Evolutionary conservation across 2,888 invertebrate species (phyloP).

Genomic region (Alcis repandata): DNA sequence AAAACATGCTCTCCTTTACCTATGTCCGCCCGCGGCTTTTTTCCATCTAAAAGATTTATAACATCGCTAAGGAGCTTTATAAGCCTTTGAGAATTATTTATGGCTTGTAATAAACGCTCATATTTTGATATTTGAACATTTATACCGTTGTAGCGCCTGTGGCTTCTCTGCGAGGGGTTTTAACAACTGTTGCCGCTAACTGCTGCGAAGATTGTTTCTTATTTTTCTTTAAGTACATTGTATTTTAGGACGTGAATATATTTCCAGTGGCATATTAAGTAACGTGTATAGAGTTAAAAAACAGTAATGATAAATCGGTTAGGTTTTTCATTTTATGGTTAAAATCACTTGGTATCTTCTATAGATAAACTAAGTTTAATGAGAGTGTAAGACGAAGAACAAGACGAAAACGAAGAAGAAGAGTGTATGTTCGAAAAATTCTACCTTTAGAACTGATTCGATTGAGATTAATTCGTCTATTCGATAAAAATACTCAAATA

Average conservation of each 20-base stretch:
- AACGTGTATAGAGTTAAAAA: no score
- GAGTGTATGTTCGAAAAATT: no score
- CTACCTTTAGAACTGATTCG: no score
- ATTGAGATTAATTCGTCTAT: no score
- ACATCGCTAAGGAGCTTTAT: constrained; percentile 50
- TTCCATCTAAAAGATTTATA: constrained; percentile 51
- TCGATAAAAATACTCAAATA: no score
- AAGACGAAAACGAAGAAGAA: no score
- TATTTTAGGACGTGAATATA: constrained; percentile 9
- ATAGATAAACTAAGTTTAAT: no score
- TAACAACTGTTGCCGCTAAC: constrained; percentile 45
- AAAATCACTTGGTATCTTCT: no score
- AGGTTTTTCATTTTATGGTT: no score
- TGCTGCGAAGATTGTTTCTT: constrained; percentile 32
- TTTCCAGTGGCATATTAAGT: background rate
- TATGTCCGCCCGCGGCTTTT: constrained; percentile 43
- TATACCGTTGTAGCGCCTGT: constrained; percentile 43
- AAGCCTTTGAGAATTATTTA: constrained; percentile 53
- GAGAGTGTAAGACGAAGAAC: no score
- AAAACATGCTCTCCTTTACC: constrained; percentile 29
- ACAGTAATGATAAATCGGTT: no score
- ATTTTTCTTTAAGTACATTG: constrained; percentile 34
- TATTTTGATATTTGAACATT: constrained; percentile 50
- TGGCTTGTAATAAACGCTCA: constrained; percentile 51
- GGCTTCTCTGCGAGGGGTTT: constrained; percentile 40